Percentiles rank a stretch among this genome's conserved stretches.
phyloP scores from a whole-genome alignment of 1,140 invertebrate genomes.

The Drosophila burlai region DNA sequence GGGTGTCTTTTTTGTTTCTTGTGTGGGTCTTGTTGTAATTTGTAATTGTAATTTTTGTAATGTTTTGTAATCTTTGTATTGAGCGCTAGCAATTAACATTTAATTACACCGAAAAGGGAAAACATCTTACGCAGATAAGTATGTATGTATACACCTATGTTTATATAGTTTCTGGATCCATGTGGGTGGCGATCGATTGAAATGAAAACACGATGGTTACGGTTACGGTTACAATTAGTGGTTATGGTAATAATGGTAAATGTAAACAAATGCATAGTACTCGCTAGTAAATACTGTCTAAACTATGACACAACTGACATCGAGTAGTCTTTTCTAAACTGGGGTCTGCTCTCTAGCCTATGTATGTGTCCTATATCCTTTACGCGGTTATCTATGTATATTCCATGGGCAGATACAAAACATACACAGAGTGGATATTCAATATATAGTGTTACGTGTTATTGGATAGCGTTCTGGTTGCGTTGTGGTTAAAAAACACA shows the following conservation, averaged over 20 bases:
- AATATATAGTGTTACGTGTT: conserved; percentile 34
- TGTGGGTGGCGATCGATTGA: conserved; percentile 12
- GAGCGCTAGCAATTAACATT: conserved; percentile 71
- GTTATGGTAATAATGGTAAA: conserved; percentile 19
- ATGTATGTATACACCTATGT: conserved; percentile 35
- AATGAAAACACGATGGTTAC: conserved; percentile 4
- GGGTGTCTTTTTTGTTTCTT: conserved; percentile 29
- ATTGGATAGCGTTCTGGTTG: conserved; percentile 24
- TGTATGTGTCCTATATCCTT: conserved; percentile 32
- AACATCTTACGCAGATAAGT: conserved; percentile 59
- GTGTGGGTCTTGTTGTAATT: conserved; percentile 17
- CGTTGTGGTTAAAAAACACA: conserved; percentile 31
- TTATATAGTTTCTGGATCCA: conserved; percentile 29
- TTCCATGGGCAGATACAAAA: conserved; percentile 61
- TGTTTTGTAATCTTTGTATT: conserved; percentile 42
- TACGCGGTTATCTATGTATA: conserved; percentile 22
- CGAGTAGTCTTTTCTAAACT: conserved; percentile 51
- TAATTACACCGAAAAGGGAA: conserved; percentile 69
- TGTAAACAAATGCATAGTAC: conserved; percentile 40
- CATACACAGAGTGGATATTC: conserved; percentile 56
- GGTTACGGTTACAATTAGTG: conserved; percentile 3
- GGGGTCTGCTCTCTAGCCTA: conserved; percentile 31
- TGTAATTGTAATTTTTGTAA: conserved; percentile 6
- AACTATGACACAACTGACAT: conserved; percentile 75
- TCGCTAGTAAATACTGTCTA: conserved; percentile 59